Percentiles rank a stretch among this genome's conserved stretches.
These are phyloP conservation scores for Frankliniella fusca DNA, from an alignment of 2,888 invertebrate species.

Conservation along the genomic window DNA sequence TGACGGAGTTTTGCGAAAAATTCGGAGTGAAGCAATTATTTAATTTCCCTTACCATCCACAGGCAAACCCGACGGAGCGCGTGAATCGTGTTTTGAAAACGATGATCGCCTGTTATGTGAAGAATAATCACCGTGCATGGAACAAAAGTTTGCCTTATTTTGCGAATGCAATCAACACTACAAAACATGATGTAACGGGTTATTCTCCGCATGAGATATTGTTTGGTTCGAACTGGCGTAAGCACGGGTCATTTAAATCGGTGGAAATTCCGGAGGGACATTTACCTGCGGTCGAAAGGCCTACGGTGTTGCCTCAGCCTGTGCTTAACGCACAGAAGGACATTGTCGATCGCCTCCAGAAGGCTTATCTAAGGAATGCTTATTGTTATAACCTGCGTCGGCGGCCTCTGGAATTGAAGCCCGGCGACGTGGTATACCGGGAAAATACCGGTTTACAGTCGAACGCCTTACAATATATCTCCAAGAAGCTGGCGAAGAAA, in stretches of 20 bases:
- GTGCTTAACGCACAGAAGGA: background rate
- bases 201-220: slow-evolving; percentile 31
- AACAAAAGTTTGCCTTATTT: slow-evolving; percentile 37
- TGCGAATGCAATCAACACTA: slow-evolving; percentile 38
- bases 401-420: background rate
- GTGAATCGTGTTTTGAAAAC: slow-evolving; percentile 39
- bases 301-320: background rate
- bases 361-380: background rate
- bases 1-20: slow-evolving; percentile 33
- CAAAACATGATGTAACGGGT: slow-evolving; percentile 36
- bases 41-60: slow-evolving; percentile 39
- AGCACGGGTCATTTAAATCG: background rate
- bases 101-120: slow-evolving; percentile 38
- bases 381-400: background rate
- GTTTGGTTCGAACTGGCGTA: background rate
- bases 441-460: background rate
- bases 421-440: background rate
- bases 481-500: background rate
- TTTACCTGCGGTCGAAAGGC: background rate
- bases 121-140: slow-evolving; percentile 38
- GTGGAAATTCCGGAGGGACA: background rate
- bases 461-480: background rate
- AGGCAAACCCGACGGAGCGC: slow-evolving; percentile 40
- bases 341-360: background rate
- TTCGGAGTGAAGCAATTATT: slow-evolving; percentile 32